Base-by-base conservation (phyloP, 2,797 vertebrate species). In the Lagocephalus sceleratus region DNA sequence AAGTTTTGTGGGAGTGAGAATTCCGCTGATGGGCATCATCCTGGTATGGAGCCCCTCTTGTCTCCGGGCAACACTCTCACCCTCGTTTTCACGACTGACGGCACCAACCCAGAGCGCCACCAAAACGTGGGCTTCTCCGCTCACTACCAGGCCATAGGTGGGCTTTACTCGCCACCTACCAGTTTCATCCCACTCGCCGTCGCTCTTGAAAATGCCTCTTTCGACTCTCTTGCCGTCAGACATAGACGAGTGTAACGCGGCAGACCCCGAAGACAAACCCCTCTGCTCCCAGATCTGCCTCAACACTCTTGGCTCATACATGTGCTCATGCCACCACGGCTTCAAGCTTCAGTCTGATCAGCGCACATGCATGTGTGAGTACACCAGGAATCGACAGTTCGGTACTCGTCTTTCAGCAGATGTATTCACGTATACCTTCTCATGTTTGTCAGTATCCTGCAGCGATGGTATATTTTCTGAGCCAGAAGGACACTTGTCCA, bases 271-370 rank as follows among this genome's bases (percentile, higher is more conserved):
- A 19, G 82, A 76, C 20, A 72, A 68, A 32, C 81, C 82, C 1
- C 75, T 81, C 47, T 92, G 90, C 54, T 70, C 79, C 57, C 90
- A 91, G 71, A 85, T 91, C 57, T 92, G 90, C 74, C 84, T 90
- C 54, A 92, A 92, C 73, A 90, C 86, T 21, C 81, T 91, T 2
- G 90, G 91, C 42, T 89, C 89, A 3, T 90, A 90, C 73, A 55
- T 88, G 51, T 92, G 90, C 60, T 70, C 87, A 21, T 92, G 90
- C 85, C 68, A 85, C 59, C 88, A 88, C n/a, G 90, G 91, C 52
- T 91, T 85, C 7, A 67, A 86, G 42, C 78, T 91, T 16, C 82
- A 54, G 6, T 68, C 79, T 52, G 90, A 92, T 69, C 72, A 89
- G 54, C 82, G 63, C 46, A 84, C 78, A 49, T 92, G 91, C 59